A percentile compares a stretch with the other conserved stretches of the same genome.
Conservation (phyloP, 2,113 vertebrate genomes). For the Coregonus clupeaformis region DNA sequence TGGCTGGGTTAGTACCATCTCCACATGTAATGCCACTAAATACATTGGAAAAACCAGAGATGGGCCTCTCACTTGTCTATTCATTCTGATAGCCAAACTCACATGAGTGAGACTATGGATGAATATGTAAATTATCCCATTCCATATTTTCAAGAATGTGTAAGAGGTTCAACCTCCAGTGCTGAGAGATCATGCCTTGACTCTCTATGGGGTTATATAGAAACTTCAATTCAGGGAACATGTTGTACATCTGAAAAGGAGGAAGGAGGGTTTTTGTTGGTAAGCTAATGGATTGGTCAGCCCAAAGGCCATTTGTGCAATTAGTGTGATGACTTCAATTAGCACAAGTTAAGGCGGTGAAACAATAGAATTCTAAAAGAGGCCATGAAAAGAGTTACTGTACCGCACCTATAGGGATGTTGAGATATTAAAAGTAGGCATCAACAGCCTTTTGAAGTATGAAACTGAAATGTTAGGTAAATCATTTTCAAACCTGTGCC, state of each 20-base stretch:
- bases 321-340: too few relatives aligned
- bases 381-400: not conserved
- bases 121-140: too few relatives aligned
- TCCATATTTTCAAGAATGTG: not conserved
- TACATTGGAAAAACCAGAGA: too few relatives aligned
- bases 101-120: not conserved
- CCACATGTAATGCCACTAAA: too few relatives aligned
- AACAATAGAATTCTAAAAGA: too few relatives aligned
- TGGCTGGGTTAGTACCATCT: not conserved
- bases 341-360: too few relatives aligned
- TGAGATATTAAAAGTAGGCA: conserved; percentile 34
- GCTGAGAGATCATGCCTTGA: conserved; percentile 6
- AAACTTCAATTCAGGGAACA: too few relatives aligned
- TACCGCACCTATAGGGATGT: conserved; percentile 45
- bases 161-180: not conserved
- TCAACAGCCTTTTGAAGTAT: conserved; percentile 27
- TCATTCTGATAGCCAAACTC: not conserved
- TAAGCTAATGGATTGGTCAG: too few relatives aligned
- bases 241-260: conserved; percentile 46
- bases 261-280: not conserved
- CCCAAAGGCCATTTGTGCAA: too few relatives aligned
- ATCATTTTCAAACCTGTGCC: conserved; percentile 43
- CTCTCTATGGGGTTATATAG: too few relatives aligned
- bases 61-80: too few relatives aligned
- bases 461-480: conserved; percentile 37